Conservation (phyloP, 2,113 vertebrate genomes). For the Theristicus caerulescens region DNA sequence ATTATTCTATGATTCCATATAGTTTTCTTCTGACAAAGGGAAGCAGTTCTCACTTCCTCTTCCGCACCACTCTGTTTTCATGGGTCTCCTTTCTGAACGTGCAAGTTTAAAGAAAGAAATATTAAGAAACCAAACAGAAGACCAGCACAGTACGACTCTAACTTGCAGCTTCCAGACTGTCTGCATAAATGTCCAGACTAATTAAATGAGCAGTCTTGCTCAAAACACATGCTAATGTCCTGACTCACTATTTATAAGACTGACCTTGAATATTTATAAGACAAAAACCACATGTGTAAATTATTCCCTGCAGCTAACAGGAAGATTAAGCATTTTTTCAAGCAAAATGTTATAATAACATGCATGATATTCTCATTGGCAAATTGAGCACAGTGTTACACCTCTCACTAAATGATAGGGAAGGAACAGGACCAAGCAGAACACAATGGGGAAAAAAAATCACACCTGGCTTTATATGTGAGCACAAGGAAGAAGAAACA, state of each 20-base stretch:
- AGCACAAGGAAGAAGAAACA: background rate
- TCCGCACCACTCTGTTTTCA: background rate
- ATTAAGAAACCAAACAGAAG: background rate
- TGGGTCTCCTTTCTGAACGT: background rate
- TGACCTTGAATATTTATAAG: constrained; percentile 5
- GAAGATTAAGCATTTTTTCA: background rate
- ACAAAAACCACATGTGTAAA: background rate
- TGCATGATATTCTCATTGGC: background rate
- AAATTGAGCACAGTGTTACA: background rate
- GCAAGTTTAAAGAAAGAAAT: background rate
- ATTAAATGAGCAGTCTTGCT: background rate
- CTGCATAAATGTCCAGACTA: background rate
- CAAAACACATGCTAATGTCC: background rate
- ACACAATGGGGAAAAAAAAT: background rate
- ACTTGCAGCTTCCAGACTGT: background rate
- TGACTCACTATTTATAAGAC: background rate
- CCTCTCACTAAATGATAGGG: background rate
- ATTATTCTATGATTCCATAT: no score
- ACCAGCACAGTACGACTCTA: background rate
- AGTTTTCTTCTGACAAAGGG: background rate
- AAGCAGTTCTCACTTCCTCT: background rate
- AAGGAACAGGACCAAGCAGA: background rate
- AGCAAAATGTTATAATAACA: background rate
- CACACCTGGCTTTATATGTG: background rate
- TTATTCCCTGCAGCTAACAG: background rate